Conservation (phyloP, 2,888 invertebrate species). For the Heliconius hortense region DNA sequence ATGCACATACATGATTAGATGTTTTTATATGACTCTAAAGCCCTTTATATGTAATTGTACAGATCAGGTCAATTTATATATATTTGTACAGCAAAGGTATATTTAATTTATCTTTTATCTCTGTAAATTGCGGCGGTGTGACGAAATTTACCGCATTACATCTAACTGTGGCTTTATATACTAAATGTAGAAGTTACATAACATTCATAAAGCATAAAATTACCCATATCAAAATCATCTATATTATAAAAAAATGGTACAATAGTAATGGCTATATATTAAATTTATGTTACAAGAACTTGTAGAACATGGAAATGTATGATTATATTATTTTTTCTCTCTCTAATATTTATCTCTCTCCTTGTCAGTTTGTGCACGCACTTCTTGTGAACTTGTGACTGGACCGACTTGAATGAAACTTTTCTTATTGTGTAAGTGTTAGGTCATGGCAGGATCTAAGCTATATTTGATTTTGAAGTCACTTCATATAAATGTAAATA, state of each 20-base stretch:
- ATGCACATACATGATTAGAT: neutral
- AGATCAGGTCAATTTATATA: neutral
- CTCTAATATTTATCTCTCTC: too few species aligned
- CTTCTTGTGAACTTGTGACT: too few species aligned
- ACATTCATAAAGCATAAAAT: neutral
- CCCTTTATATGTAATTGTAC: neutral
- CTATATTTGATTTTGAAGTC: too few species aligned
- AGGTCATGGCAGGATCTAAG: too few species aligned
- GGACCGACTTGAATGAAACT: too few species aligned
- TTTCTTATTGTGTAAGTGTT: too few species aligned
- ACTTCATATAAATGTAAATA: too few species aligned
- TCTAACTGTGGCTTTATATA: neutral
- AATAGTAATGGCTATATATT: too few species aligned
- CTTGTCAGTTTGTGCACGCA: too few species aligned
- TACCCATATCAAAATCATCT: neutral
- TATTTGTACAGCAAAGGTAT: neutral
- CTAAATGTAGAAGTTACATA: neutral
- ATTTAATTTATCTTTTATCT: conserved; percentile 1
- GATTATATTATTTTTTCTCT: too few species aligned
- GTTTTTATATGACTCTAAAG: neutral
- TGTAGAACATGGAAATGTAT: too few species aligned
- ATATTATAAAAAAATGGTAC: neutral
- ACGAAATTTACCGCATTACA: conserved; percentile 4
- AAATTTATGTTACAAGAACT: too few species aligned
- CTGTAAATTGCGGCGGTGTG: neutral